Evolutionary conservation across 2,797 vertebrate species (phyloP).

Genomic region (Leucoraja ocellata): DNA sequence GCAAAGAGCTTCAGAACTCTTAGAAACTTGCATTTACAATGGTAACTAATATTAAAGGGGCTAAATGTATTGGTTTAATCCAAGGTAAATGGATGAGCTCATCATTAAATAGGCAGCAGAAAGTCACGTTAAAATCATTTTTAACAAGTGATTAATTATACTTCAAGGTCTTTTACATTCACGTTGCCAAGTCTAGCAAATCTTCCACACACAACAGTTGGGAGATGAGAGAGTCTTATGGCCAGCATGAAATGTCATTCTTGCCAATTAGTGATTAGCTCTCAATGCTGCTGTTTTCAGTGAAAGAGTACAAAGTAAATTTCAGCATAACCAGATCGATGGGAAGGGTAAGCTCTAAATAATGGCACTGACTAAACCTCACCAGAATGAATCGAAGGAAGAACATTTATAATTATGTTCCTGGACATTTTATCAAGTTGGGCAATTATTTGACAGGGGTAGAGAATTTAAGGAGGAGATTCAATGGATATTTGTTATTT

Average conservation of each 20-base stretch:
- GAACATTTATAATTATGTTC: not conserved
- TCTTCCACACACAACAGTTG: not conserved
- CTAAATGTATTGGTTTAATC: too few relatives aligned
- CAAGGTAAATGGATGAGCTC: too few relatives aligned
- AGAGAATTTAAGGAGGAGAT: not conserved
- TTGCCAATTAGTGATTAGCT: not conserved
- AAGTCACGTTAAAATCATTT: not conserved
- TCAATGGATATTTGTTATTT: not conserved
- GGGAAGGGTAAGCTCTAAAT: not conserved
- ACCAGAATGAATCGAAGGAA: not conserved
- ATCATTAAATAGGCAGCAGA: not conserved
- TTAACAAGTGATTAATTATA: not conserved
- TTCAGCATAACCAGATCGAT: not conserved
- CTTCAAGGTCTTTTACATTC: not conserved
- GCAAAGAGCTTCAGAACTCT: not conserved
- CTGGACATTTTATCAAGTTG: not conserved
- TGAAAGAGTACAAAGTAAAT: not conserved
- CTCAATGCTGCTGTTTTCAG: not conserved
- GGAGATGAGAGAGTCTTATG: not conserved
- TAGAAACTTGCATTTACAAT: too few relatives aligned
- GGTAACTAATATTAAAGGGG: too few relatives aligned
- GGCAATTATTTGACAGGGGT: not conserved
- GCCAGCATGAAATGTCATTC: not conserved
- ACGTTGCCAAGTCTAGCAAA: not conserved
- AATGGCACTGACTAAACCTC: not conserved